Evolutionary conservation across 1,140 invertebrate genomes (phyloP), one percentile per base, ranked within the genome.

Genomic region (Drosophila sturtevanti): DNA sequence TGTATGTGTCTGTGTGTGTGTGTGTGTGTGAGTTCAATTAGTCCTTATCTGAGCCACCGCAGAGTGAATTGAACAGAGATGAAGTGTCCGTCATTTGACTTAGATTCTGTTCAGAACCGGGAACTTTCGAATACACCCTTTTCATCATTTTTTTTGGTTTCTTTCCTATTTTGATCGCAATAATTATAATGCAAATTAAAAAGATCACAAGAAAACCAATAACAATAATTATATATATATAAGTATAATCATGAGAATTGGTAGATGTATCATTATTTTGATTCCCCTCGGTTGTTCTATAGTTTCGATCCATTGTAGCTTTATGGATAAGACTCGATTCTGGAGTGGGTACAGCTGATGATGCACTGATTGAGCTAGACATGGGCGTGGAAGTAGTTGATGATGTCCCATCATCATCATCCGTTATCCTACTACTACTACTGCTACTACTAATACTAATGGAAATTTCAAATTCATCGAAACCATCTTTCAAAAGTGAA

Each of bases 21-120:
- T n/a, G n/a, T 14, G 9, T 2, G 6, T 44, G 41, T 44, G 31
- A n/a, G 27, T 18, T 56, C 12, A 14, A 11, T 48, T 4, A 18
- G 16, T 21, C 41, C 16, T 48, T 48, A 48, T 48, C 16, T 48
- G 41, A 2, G 16, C 1, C 16, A 11, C 9, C 41, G 41, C 41
- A 44, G 14, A 21, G 41, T 7, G 2, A 1, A 56, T 9, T 34
- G 3, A 1, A 34, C 27, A 56, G n/a, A 6, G 54, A 56, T 10
- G 54, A 56, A 56, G 54, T 56, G 14, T 34, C 24, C 7, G 54
- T 56, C 7, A 12, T 18, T 34, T 56, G 27, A 34, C 54, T 56
- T 34, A 56, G 54, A 56, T 56, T 56, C 4, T n/a, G 54, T 4
- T 56, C 54, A 10, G 54, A 56, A 9, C 44, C 44, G 16, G 54